Evolutionary conservation across 1,140 invertebrate species (phyloP), one percentile per base, ranked within the genome.

Genomic region (Berghia stephanieae): DNA sequence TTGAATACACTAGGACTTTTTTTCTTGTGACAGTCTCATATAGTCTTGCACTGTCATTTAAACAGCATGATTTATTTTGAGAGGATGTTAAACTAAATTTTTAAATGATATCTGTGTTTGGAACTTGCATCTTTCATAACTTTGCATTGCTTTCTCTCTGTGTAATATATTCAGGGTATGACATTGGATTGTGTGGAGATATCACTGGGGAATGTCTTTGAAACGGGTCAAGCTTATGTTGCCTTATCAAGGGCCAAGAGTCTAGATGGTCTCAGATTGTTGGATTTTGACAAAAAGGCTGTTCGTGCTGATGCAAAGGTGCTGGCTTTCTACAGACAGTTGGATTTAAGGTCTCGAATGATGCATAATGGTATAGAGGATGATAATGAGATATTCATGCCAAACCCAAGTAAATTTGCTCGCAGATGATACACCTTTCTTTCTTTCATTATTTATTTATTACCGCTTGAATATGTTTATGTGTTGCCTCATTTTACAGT

Each of bases 101-200:
- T 31, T 16, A 21, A 63, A 10, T 63, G 13, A 27, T 16, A 10
- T 63, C 27, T 21, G 31, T 46, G 13, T 72, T 72, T 21, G 8
- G 8, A 49, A 24, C 5, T 8, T 8, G 31, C 5, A 21, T 70
- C 2, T 5, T 40, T 70, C 42, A 16, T 43, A 5, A 3, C 43
- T 3, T 44, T 73, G 27, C 27, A 72, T 46, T 34, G 46, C 60
- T n/a, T 79, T 70, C 24, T 68, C 78, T 74, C 52, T 66, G 21
- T 78, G 16, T 73, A 31, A 6, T 73, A 80, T 55, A 82, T 86
- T 34, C 86, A 98, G 92, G 97, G 97, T 5, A 91, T 98, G 84
- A 98, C 96, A 10, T 90, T 98, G 72, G 96, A 98, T 86, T 97
- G 96, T 91, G 96, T 98, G 0, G 96, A 98, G 91, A 96, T 98